Evolutionary conservation across 2,797 vertebrate genomes (phyloP).

Genomic region (Galago senegalensis): DNA sequence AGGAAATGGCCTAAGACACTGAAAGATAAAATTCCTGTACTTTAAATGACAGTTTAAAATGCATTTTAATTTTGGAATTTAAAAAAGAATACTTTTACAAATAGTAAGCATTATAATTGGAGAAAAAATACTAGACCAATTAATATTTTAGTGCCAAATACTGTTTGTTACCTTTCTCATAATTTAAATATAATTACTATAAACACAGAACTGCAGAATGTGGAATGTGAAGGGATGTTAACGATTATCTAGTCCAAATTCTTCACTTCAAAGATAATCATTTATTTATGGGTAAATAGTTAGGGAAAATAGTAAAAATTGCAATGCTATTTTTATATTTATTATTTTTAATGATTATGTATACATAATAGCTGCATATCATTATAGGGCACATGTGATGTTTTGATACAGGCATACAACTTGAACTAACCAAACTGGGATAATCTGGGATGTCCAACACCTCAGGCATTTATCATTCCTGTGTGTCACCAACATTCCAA

Average conservation of each 20-base stretch:
- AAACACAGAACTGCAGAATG: not conserved
- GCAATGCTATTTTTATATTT: not conserved
- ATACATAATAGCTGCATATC: not conserved
- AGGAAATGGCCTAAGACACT: not conserved
- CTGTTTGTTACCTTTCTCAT: not conserved
- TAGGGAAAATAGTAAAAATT: not conserved
- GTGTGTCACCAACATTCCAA: not conserved
- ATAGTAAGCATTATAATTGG: not conserved
- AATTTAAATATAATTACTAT: not conserved
- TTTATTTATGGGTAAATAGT: not conserved
- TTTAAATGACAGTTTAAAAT: conserved; percentile 39
- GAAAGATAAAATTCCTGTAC: conserved; percentile 10
- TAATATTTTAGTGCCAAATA: conserved; percentile 38
- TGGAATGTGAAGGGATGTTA: not conserved
- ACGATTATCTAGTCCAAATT: not conserved
- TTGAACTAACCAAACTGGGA: not conserved
- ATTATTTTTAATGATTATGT: not conserved
- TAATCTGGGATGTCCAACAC: not conserved
- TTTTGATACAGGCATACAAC: not conserved
- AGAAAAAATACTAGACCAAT: not conserved
- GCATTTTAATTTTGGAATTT: conserved; percentile 16
- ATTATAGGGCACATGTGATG: not conserved
- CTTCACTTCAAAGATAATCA: conserved; percentile 34
- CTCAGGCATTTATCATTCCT: not conserved
- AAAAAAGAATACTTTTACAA: not conserved